Evolutionary conservation across 2,113 vertebrate genomes (phyloP), one percentile per base, ranked within the genome.

Genomic region (Bubo blakistoni): DNA sequence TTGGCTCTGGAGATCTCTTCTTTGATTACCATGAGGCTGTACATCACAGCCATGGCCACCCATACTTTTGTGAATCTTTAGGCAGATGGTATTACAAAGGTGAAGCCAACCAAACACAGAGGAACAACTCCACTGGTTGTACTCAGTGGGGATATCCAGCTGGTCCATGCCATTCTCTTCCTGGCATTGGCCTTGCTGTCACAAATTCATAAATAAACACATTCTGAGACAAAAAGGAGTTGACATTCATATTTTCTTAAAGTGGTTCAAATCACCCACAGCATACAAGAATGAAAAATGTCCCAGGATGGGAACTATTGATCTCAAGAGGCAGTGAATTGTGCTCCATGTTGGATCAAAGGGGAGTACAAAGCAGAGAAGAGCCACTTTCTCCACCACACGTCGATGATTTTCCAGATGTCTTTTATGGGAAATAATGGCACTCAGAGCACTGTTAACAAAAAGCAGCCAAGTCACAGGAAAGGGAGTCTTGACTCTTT

Each of bases 311-410:
- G 91, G 69, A 95, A 77, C 86, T 90, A 73, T 93, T 96, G 96
- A 97, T 96, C 87, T 97, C 94, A 62, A 91, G 93, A 91, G 90
- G 87, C 93, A 93, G 81, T 7, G 92, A 95, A 40, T 93, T 46
- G 92, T 85, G 94, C 87, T 93, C 96, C 76, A 81, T 93, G 90
- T 93, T 95, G 93, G 92, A 96, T 96, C 96, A 96, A 96, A 97
- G 88, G 46, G 49, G 90, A 97, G 88, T 88, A 93, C 32, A 40
- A 89, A 94, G 93, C 85, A 81, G 81, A 55, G 93, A 95, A 94
- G 90, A 95, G 90, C 81, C 92, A 96, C 96, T 96, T 96, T 96
- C 96, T 95, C 95, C 88, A 81, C 21, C 72, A 74, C 93, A 92
- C 71, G 7, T 13, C 1, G 2, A 80, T 83, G 88, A 38, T 78